Evolutionary conservation across 2,888 invertebrate genomes (phyloP).

Genomic region (Megalurothrips usitatus): DNA sequence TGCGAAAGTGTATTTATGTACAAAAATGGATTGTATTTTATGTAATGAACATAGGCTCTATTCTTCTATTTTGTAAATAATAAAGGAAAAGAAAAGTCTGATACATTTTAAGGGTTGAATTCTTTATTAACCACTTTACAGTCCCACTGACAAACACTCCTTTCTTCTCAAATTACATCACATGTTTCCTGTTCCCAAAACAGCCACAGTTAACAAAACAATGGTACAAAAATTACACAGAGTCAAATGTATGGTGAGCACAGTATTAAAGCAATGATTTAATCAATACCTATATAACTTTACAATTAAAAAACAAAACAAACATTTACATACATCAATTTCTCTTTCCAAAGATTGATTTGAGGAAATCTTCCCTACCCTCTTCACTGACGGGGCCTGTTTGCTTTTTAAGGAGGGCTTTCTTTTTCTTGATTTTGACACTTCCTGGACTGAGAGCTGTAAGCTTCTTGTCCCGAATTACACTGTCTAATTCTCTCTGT

Average conservation of each 20-base stretch:
- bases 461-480: conserved; percentile 29
- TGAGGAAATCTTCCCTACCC: conserved; percentile 38
- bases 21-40: not conserved
- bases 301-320: not conserved
- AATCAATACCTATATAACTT: not conserved
- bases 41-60: not conserved
- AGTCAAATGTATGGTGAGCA: not conserved
- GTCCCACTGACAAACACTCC: not conserved
- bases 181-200: too few species aligned
- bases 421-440: conserved; percentile 35
- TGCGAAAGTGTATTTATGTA: conserved; percentile 1
- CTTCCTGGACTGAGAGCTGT: conserved; percentile 30
- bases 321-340: not conserved
- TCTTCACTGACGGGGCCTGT: conserved; percentile 26
- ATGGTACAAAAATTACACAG: too few species aligned
- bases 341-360: conserved; percentile 38
- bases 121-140: not conserved
- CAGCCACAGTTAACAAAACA: too few species aligned
- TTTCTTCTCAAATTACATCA: not conserved
- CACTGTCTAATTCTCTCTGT: conserved; percentile 38
- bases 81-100: conserved; percentile 10
- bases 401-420: conserved; percentile 1
- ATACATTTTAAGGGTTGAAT: not conserved
- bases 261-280: not conserved
- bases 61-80: not conserved